Percentiles rank a stretch among this genome's conserved stretches.
phyloP scores from a whole-genome alignment of 2,888 invertebrate genomes.

The Metalampra italica region DNA sequence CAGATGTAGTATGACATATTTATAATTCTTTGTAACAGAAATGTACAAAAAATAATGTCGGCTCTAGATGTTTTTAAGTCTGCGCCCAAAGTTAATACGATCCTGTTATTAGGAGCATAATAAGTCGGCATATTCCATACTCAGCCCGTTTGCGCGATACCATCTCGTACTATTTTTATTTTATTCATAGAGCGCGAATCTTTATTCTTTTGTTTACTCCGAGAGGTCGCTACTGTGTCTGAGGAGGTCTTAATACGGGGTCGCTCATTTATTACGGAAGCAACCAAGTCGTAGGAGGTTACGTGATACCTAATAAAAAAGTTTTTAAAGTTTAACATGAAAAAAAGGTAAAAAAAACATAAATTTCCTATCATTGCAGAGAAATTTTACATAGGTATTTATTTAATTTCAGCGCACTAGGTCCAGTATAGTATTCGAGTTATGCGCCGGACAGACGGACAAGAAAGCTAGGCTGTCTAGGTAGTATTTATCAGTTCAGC shows the following conservation, averaged over 20 bases:
- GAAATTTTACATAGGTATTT: too few species aligned
- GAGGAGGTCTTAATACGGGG: conserved; percentile 4
- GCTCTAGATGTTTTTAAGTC: conserved; percentile 35
- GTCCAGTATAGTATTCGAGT: too few species aligned
- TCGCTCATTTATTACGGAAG: not conserved
- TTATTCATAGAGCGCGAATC: conserved; percentile 72
- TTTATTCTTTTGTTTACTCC: conserved; percentile 74
- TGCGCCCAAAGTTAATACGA: conserved; percentile 58
- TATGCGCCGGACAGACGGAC: too few species aligned
- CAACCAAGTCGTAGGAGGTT: not conserved
- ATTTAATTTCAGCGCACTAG: too few species aligned
- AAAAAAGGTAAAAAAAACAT: too few species aligned
- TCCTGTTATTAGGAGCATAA: conserved; percentile 71
- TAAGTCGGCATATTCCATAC: conserved; percentile 70
- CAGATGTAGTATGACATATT: too few species aligned
- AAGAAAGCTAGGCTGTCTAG: too few species aligned
- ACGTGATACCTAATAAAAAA: not conserved
- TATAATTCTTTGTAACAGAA: too few species aligned
- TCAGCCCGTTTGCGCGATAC: conserved; percentile 64
- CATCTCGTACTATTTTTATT: conserved; percentile 74
- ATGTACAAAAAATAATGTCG: conserved; percentile 2
- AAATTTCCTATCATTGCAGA: too few species aligned
- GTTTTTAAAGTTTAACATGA: too few species aligned
- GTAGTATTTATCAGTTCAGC: too few species aligned
- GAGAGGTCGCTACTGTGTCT: conserved; percentile 22